Conservation (phyloP, 2,113 vertebrate species). For the Benitochromis conjunctus region DNA sequence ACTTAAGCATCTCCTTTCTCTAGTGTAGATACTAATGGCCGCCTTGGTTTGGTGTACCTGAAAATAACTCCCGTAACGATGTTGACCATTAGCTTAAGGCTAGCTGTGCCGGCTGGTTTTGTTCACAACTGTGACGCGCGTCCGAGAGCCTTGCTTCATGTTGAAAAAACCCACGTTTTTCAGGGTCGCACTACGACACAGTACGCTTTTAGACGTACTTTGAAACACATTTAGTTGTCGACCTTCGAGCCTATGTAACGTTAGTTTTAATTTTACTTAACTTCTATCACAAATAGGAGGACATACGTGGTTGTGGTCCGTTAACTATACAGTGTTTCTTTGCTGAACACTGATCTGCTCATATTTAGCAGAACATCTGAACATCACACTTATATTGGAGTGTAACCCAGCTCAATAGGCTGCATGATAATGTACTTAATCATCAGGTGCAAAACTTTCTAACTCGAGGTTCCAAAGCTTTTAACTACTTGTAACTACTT, state of each 20-base stretch:
- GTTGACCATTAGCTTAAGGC: not conserved
- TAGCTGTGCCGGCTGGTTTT: not conserved
- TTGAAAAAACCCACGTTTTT: not conserved
- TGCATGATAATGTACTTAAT: not conserved
- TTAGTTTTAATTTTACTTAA: not conserved
- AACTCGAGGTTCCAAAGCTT: not conserved
- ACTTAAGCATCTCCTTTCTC: accelerated
- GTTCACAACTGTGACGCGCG: not conserved
- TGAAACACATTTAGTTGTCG: not conserved
- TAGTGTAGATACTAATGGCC: accelerated
- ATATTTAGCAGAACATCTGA: not conserved
- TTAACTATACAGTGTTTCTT: not conserved
- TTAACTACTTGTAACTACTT: not conserved
- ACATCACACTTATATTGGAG: not conserved
- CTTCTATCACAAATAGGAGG: not conserved
- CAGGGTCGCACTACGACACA: not conserved
- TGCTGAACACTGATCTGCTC: not conserved
- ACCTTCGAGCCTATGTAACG: not conserved
- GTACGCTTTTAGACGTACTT: not conserved
- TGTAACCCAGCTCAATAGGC: not conserved
- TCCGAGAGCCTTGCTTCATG: not conserved
- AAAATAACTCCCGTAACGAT: accelerated
- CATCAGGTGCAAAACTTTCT: not conserved
- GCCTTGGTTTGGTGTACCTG: not conserved
- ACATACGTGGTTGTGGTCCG: not conserved